Evolutionary conservation across 2,797 vertebrate species (phyloP).

Genomic region (Halcyon leucocephala): DNA sequence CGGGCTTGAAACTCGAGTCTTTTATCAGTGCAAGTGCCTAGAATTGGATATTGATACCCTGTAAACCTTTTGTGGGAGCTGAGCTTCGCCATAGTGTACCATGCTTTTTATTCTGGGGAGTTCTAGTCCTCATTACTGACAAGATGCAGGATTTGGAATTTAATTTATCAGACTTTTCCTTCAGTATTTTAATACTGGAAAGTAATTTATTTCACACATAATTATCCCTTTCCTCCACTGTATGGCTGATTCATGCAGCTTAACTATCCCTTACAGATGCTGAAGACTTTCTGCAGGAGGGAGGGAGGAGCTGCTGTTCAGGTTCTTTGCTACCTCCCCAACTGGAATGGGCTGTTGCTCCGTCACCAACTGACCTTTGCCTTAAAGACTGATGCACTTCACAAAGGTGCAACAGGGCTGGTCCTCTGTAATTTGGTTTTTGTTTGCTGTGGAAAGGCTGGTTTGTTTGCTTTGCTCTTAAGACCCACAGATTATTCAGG

Average conservation of each 20-base stretch:
- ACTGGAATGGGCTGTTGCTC: neutral
- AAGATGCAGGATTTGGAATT: neutral
- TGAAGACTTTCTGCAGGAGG: neutral
- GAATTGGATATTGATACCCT: neutral
- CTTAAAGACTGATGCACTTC: conserved; percentile 19
- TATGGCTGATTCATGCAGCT: neutral
- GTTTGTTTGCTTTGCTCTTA: conserved; percentile 55
- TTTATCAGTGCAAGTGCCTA: neutral
- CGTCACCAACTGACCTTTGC: conserved; percentile 28
- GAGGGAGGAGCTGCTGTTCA: conserved; percentile 27
- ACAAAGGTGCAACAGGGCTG: neutral
- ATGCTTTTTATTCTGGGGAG: neutral
- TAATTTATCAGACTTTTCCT: neutral
- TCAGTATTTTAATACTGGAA: neutral
- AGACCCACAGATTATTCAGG: neutral
- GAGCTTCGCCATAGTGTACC: neutral
- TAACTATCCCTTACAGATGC: neutral
- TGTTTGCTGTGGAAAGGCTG: conserved; percentile 43
- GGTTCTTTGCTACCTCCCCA: neutral
- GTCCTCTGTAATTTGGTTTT: conserved; percentile 44
- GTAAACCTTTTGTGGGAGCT: neutral
- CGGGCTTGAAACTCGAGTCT: neutral
- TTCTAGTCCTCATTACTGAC: neutral
- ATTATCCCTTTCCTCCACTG: neutral
- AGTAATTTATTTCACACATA: neutral